Percentiles rank a stretch among this genome's conserved stretches.
These are phyloP conservation scores for Panagrolaimus sp. DNA, from an alignment of 1,140 invertebrate genomes.

Conservation along the genomic window DNA sequence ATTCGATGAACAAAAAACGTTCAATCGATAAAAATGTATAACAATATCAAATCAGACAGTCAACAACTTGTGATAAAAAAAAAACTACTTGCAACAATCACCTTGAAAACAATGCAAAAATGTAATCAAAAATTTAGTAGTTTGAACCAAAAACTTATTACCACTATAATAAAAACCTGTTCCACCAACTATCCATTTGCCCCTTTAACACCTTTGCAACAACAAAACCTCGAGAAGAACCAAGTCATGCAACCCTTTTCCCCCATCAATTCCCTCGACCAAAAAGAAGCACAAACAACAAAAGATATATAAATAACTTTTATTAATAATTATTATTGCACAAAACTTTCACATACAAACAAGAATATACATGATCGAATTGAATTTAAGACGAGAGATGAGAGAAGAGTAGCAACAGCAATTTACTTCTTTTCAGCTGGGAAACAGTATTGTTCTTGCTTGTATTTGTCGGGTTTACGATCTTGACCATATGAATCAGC, in stretches of 20 bases:
- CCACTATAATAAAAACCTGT: too few relatives aligned
- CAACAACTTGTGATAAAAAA: neutral
- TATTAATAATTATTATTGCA: constrained; percentile 6
- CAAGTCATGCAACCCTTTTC: too few relatives aligned
- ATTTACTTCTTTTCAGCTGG: constrained; percentile 11
- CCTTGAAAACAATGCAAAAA: constrained; percentile 1
- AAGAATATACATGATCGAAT: too few relatives aligned
- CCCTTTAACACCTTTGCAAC: too few relatives aligned
- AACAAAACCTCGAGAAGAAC: too few relatives aligned
- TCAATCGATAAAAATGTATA: neutral
- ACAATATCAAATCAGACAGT: neutral
- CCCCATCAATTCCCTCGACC: neutral
- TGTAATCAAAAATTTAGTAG: neutral
- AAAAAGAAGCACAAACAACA: neutral
- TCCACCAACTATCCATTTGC: too few relatives aligned
- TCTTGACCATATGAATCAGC: neutral
- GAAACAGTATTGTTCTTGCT: constrained; percentile 1
- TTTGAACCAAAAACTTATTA: too few relatives aligned
- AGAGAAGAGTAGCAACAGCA: neutral
- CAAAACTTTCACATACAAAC: neutral
- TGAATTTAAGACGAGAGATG: too few relatives aligned
- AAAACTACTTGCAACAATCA: neutral
- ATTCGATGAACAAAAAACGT: too few relatives aligned
- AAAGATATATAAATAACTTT: neutral
- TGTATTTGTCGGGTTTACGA: neutral